Base-by-base conservation (phyloP, 2,797 vertebrate species). In the Gephyroberyx darwinii region DNA sequence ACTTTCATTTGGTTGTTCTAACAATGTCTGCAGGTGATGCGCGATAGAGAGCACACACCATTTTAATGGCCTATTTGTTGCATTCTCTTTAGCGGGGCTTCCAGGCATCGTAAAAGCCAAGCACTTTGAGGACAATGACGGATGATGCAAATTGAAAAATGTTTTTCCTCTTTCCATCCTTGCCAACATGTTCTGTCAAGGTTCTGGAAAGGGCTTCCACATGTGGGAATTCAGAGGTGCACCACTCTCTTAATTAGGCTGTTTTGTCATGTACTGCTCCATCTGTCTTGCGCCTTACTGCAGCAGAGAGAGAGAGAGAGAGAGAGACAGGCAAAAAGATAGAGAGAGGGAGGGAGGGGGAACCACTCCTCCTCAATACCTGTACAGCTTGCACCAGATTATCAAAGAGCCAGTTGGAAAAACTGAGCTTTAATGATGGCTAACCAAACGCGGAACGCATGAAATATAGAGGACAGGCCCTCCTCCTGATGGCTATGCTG, bases 221-320 rank as follows among this genome's bases (percentile, higher is more conserved):
- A 41, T 81, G 67, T 86, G 89, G 90, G 89, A 88, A 91, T 91
- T 90, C 60, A 84, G 81, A 91, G 83, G 74, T 88, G 75, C 80
- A 71, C 65, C 71, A 52, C 81, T 88, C 81, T 84, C 67, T 90
- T 91, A 92, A 93, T 93, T 90, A 89, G 89, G 82, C 82, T 89
- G 82, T 89, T 91, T 90, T 84, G 87, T 90, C 84, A 83, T 86
- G 89, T 81, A 85, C 71, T 5, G 69, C 81, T 89, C 85, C 90
- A 86, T 89, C 89, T 90, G 86, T 86, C 84, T 76, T 62, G 31
- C 61, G 54, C 71, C 57, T 26, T 58, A 62, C 84, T 89, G 85
- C 81, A 86, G 86, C 84, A 81, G 53, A 75, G 65, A 73, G 52
- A 39, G 59, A 65, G 56, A 68, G 67, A 48, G 33, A 62, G 45